These are phyloP conservation scores for Hypocryptadius cinnamomeus DNA, from an alignment of 2,113 vertebrate species.

Conservation along the genomic window DNA sequence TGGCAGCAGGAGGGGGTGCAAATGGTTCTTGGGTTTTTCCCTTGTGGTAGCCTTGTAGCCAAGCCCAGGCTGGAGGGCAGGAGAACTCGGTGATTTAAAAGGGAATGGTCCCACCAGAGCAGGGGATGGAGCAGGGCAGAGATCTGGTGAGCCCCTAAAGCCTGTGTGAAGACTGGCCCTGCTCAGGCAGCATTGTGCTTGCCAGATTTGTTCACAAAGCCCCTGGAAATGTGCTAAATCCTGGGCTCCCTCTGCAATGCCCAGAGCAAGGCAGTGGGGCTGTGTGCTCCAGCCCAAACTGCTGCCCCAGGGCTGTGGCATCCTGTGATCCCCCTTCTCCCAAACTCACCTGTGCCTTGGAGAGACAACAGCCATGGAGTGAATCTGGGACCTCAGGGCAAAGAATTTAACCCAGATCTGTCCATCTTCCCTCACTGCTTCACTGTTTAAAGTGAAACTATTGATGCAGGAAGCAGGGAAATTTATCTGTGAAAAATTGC, in stretches of 20 bases:
- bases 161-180: fast-evolving
- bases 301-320: neutral
- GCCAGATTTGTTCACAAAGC: neutral
- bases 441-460: slow-evolving; percentile 69
- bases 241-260: neutral
- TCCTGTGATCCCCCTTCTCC: neutral
- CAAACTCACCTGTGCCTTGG: neutral
- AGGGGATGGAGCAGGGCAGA: neutral
- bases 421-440: slow-evolving; percentile 68
- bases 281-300: neutral
- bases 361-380: neutral
- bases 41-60: neutral
- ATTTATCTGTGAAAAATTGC: slow-evolving; percentile 78
- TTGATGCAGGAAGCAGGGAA: slow-evolving; percentile 61
- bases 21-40: neutral
- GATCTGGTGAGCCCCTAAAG: neutral
- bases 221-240: neutral
- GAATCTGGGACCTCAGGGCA: neutral
- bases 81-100: neutral
- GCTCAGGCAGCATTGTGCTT: fast-evolving
- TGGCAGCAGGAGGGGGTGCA: neutral
- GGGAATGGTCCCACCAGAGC: neutral
- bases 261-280: fast-evolving
- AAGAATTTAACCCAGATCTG: slow-evolving; percentile 67
- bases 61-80: neutral